Evolutionary conservation across 2,113 vertebrate species (phyloP).

Genomic region (Henicopernis longicauda): DNA sequence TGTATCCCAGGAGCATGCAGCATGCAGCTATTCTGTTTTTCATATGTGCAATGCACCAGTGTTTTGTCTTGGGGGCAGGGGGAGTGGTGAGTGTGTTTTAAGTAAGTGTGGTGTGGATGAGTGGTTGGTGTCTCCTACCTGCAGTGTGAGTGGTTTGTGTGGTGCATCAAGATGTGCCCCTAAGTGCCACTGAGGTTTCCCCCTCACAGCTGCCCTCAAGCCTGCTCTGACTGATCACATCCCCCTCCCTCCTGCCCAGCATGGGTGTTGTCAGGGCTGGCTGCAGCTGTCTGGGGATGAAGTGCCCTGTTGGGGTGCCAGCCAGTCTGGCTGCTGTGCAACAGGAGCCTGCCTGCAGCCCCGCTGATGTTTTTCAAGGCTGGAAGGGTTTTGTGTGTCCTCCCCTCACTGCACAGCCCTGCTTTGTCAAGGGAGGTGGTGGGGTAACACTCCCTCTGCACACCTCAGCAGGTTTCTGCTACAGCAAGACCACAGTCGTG

Average conservation of each 20-base stretch:
- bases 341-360: conserved; percentile 75
- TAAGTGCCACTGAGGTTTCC: neutral
- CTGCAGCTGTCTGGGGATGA: conserved; percentile 73
- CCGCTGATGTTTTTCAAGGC: conserved; percentile 54
- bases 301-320: conserved; percentile 77
- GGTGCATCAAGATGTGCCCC: neutral
- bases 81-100: too few relatives aligned
- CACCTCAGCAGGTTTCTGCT: neutral
- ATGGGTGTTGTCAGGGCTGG: conserved; percentile 69
- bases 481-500: fast-evolving
- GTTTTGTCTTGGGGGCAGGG: too few relatives aligned
- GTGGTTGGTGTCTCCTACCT: neutral
- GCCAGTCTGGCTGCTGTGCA: conserved; percentile 86
- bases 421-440: neutral
- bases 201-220: neutral
- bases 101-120: fast-evolving
- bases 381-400: neutral
- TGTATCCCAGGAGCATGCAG: neutral
- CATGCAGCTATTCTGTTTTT: neutral
- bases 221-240: conserved; percentile 5
- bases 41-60: too few relatives aligned
- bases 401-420: neutral
- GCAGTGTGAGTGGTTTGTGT: neutral
- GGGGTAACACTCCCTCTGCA: too few relatives aligned
- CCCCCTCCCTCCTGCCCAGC: conserved; percentile 62